Evolutionary conservation across 1,140 invertebrate species (phyloP).

Genomic region (Daktulosphaira vitifoliae): DNA sequence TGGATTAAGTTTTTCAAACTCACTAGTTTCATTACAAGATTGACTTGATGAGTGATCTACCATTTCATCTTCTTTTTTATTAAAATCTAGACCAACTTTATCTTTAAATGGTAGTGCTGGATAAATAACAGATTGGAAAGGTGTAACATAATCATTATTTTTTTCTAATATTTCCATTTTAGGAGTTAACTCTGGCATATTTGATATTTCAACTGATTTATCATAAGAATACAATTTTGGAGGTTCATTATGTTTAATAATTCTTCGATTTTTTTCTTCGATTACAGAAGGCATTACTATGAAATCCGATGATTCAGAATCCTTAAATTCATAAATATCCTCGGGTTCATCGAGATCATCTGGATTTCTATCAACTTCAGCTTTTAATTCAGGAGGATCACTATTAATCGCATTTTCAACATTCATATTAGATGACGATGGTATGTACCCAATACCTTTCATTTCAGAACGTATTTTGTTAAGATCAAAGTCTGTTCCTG

Average conservation of each 20-base stretch:
- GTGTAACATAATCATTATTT: neutral
- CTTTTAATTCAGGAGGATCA: too few relatives aligned
- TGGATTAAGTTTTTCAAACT: neutral
- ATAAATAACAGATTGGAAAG: too few relatives aligned
- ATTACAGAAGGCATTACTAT: conserved; percentile 51
- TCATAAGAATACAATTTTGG: neutral
- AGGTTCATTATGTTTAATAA: neutral
- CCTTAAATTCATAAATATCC: conserved; percentile 81
- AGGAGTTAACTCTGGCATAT: too few relatives aligned
- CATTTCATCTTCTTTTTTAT: too few relatives aligned
- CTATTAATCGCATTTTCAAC: too few relatives aligned
- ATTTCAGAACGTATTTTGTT: conserved; percentile 74
- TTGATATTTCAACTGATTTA: neutral
- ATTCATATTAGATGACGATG: too few relatives aligned
- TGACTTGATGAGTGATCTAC: neutral
- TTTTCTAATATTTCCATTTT: neutral
- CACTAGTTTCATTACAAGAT: neutral
- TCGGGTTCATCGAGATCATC: conserved; percentile 41
- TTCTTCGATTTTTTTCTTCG: conserved; percentile 40
- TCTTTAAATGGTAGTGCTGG: too few relatives aligned
- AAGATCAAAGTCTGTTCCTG: conserved; percentile 67
- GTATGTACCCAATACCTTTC: conserved; percentile 50
- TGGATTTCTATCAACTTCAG: too few relatives aligned
- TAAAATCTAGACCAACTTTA: too few relatives aligned
- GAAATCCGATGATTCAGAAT: conserved; percentile 76